Evolutionary conservation across 2,888 invertebrate genomes (phyloP).

Genomic region (Drosophila testacea): DNA sequence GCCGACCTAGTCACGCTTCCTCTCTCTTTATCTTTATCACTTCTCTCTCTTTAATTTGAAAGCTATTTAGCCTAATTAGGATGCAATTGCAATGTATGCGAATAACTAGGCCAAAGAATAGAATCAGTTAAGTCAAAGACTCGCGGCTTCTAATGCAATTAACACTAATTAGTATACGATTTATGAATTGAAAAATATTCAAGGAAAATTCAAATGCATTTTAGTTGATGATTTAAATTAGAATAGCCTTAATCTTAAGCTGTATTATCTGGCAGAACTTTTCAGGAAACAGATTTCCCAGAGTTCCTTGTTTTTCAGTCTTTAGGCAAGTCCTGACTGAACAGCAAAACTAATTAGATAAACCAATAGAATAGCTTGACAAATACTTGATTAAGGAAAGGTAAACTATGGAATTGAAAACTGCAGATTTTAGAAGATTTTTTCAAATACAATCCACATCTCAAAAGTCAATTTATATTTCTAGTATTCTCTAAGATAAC

Average conservation of each 20-base stretch:
- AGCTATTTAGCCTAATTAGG: slow-evolving; percentile 74
- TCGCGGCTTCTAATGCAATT: slow-evolving; percentile 27
- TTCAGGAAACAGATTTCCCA: too few species aligned
- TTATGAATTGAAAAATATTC: not conserved
- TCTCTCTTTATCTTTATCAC: not conserved
- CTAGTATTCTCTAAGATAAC: not conserved
- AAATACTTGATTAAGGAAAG: too few species aligned
- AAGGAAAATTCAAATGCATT: not conserved
- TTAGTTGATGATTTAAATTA: too few species aligned
- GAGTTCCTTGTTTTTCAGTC: too few species aligned
- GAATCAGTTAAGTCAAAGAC: slow-evolving; percentile 3
- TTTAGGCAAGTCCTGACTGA: too few species aligned
- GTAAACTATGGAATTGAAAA: not conserved
- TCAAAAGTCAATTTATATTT: not conserved
- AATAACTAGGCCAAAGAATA: slow-evolving; percentile 41
- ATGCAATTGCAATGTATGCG: slow-evolving; percentile 36
- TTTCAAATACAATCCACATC: not conserved
- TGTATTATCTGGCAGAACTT: too few species aligned
- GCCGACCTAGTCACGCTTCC: slow-evolving; percentile 48
- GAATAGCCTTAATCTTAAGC: too few species aligned
- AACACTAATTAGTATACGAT: slow-evolving; percentile 40
- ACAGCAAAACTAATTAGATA: too few species aligned
- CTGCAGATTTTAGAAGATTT: too few species aligned
- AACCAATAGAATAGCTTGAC: too few species aligned
- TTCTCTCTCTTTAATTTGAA: slow-evolving; percentile 8